A percentile compares a stretch with the other conserved stretches of the same genome.
These are phyloP conservation scores for Catagonus wagneri DNA, from an alignment of 2,113 vertebrate genomes.

Conservation along the genomic window DNA sequence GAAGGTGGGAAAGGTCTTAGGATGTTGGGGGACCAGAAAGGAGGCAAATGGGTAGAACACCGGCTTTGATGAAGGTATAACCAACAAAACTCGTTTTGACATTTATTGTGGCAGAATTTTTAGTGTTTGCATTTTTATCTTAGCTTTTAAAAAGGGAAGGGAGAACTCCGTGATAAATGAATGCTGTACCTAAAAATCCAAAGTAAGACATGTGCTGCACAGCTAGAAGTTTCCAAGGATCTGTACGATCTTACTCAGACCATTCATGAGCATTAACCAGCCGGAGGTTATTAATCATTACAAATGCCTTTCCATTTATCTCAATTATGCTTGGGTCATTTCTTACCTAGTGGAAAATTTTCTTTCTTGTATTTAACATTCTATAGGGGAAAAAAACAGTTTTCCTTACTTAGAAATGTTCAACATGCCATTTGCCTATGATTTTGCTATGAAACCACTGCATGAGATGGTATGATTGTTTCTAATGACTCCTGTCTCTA, in stretches of 20 bases:
- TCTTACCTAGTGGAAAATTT: not conserved
- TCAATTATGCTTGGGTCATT: not conserved
- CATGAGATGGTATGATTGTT: not conserved
- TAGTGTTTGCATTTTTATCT: not conserved
- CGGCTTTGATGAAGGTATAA: not conserved
- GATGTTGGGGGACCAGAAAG: not conserved
- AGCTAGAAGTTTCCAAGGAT: not conserved
- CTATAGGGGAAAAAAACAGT: not conserved
- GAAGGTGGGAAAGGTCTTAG: not conserved
- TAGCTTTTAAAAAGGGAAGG: not conserved
- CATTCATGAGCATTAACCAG: not conserved
- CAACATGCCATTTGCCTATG: not conserved
- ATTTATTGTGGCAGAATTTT: not conserved
- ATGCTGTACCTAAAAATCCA: not conserved
- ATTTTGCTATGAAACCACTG: not conserved
- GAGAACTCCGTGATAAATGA: not conserved
- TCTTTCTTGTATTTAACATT: not conserved
- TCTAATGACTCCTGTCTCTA: not conserved
- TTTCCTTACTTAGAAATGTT: slow-evolving; percentile 28
- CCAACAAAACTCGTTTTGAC: not conserved
- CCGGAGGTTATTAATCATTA: not conserved
- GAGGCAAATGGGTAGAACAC: not conserved
- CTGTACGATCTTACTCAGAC: not conserved
- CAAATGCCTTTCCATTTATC: not conserved
- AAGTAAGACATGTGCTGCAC: not conserved